Evolutionary conservation across 1,140 invertebrate genomes (phyloP).

Genomic region (Mycetomoellerius zeteki): DNA sequence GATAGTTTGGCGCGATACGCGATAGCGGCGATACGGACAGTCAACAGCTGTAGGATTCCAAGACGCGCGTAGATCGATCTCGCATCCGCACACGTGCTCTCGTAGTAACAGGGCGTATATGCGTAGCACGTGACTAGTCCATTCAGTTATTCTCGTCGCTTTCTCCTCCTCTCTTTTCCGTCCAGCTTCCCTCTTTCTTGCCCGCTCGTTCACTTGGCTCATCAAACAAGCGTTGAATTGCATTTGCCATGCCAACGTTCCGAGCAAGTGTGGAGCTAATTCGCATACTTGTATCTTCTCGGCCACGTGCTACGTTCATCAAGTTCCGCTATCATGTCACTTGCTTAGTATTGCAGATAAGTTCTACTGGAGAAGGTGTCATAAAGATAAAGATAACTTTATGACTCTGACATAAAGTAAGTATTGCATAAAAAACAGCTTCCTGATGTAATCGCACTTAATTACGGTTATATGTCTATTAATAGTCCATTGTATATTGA

Average conservation of each 20-base stretch:
- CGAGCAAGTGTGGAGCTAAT: constrained; percentile 20
- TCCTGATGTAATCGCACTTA: not conserved
- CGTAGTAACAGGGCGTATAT: constrained; percentile 64
- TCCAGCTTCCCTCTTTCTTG: constrained; percentile 40
- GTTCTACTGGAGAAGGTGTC: constrained; percentile 20
- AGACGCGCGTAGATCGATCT: not conserved
- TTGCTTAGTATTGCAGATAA: not conserved
- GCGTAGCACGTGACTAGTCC: constrained; percentile 76
- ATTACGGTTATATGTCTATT: not conserved
- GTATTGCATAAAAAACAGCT: not conserved
- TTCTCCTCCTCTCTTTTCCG: constrained; percentile 34
- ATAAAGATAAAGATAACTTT: constrained; percentile 60
- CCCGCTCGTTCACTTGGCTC: constrained; percentile 69
- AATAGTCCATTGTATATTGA: not conserved
- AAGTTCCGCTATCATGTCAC: constrained; percentile 31
- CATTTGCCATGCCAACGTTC: constrained; percentile 43
- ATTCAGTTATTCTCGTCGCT: constrained; percentile 68
- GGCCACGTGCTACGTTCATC: constrained; percentile 26
- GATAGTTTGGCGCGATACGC: not conserved
- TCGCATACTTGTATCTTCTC: constrained; percentile 14
- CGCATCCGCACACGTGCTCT: constrained; percentile 64
- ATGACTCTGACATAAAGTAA: not conserved
- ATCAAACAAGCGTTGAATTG: constrained; percentile 55
- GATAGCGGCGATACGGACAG: not conserved
- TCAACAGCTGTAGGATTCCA: not conserved